Base-by-base conservation (phyloP, 30 jellyfish, hydroid and myxozoan species). In the Mastigias papua region DNA sequence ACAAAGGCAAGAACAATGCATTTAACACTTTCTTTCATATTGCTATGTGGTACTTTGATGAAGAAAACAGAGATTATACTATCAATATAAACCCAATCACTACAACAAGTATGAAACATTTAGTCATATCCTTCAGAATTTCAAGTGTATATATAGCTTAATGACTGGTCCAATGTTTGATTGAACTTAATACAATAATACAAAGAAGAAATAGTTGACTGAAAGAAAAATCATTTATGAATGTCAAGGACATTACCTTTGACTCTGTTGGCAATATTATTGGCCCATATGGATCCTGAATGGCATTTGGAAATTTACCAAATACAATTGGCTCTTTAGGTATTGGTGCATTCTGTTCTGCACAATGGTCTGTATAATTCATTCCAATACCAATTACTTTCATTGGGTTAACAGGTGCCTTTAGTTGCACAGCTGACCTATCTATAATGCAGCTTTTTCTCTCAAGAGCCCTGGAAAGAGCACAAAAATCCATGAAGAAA, bases 351-450 rank as follows among this genome's bases (percentile, higher is more conserved):
- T 82, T 88, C 35, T 78, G 97, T 77, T 93, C 98, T 50, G 72
- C 90, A 76, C 98, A 93, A 54, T 93, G 98, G 72, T 93, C 98
- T 31, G 78, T 62, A 60, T 93, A 93, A 60, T 93, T 93, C 98
- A 93, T 93, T 28, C 98, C 98, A 86, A 93, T 87, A n/a, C 98
- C 94, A 84, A 93, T 80, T 1, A 93, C 87, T 69, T 93, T 93
- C n/a, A 28, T 49, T 27, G 95, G 94, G 37, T 74, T 63, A 31
- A 93, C 88, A n/a, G 98, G 98, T 19, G 98, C 94, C 29, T 78
- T 81, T 20, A 93, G n/a, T 34, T 37, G 35, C 13, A 93, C 79
- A 15, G 33, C 61, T 58, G 94, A 34, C 51, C 93, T 78, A 34
- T 78, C 82, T 9, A 86, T 15, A 28, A 87, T 28, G 81, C 54